Conservation (phyloP, 2,888 invertebrate species). For the Cataglyphis cursor region DNA sequence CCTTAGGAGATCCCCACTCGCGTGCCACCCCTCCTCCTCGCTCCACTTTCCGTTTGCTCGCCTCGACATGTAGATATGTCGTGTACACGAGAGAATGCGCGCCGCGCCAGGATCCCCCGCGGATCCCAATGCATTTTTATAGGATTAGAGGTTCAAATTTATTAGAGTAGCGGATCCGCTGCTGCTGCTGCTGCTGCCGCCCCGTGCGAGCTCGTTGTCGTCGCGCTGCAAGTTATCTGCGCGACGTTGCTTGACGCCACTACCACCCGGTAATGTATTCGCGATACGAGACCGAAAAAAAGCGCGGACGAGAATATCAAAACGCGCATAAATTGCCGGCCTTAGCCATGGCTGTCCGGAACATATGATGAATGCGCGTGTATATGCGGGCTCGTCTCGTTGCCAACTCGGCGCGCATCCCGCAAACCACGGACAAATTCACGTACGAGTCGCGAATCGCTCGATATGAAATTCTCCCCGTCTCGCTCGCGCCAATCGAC, state of each 20-base stretch:
- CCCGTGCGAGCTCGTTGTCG: slow-evolving; percentile 70
- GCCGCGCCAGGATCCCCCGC: slow-evolving; percentile 58
- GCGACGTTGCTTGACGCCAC: slow-evolving; percentile 53
- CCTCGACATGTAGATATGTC: slow-evolving; percentile 11
- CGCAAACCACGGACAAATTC: slow-evolving; percentile 50
- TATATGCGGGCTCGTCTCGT: slow-evolving; percentile 60
- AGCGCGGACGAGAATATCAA: slow-evolving; percentile 77
- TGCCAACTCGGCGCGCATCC: slow-evolving; percentile 60
- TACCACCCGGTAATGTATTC: slow-evolving; percentile 77
- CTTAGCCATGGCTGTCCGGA: slow-evolving; percentile 67
- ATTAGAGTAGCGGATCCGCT: slow-evolving; percentile 76
- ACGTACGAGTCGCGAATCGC: slow-evolving; percentile 64
- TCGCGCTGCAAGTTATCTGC: slow-evolving; percentile 62
- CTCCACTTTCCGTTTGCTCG: slow-evolving; percentile 9
- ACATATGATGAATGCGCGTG: slow-evolving; percentile 74
- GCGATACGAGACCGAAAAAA: slow-evolving; percentile 73
- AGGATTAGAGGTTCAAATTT: slow-evolving; percentile 82
- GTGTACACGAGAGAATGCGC: slow-evolving; percentile 39
- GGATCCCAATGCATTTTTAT: slow-evolving; percentile 84
- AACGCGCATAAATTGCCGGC: slow-evolving; percentile 80
- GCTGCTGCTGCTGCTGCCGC: slow-evolving; percentile 7
- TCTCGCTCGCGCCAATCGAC: slow-evolving; percentile 10
- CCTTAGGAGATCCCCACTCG: slow-evolving; percentile 38
- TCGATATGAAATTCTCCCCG: slow-evolving; percentile 9
- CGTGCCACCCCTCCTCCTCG: not conserved